Percentiles rank a stretch among this genome's conserved stretches.
These are phyloP conservation scores for Tinea trinotella DNA, from an alignment of 2,888 invertebrate species.

Conservation along the genomic window DNA sequence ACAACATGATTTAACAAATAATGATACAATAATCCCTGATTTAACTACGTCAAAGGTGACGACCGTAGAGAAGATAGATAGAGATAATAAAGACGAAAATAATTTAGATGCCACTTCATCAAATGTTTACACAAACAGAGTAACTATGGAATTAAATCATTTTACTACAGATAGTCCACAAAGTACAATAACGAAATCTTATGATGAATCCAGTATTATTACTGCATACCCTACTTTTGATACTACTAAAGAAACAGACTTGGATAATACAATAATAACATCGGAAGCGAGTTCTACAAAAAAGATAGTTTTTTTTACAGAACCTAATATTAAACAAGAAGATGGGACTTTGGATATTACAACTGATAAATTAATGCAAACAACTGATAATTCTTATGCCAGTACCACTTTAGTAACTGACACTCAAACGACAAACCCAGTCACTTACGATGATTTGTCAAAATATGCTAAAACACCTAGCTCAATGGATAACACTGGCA, in stretches of 20 bases:
- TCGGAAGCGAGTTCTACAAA: no score
- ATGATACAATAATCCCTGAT: no score
- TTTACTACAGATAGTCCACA: not conserved
- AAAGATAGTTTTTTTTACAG: no score
- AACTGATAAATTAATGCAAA: not conserved
- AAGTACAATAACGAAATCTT: not conserved
- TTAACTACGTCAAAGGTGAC: no score
- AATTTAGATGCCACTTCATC: not conserved
- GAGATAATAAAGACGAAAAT: not conserved
- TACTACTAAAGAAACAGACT: no score
- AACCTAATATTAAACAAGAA: no score
- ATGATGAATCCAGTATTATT: no score
- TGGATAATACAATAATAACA: no score
- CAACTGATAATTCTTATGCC: not conserved
- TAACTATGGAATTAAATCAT: not conserved
- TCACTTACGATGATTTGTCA: not conserved
- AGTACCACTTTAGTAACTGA: not conserved
- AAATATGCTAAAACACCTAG: constrained; percentile 3
- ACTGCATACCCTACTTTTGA: no score
- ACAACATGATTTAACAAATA: not conserved
- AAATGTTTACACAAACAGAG: not conserved
- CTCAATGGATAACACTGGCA: not conserved
- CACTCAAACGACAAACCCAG: not conserved
- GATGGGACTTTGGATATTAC: no score
- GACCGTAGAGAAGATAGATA: not conserved